Conservation (phyloP, 2,113 vertebrate genomes). For the Carollia perspicillata region DNA sequence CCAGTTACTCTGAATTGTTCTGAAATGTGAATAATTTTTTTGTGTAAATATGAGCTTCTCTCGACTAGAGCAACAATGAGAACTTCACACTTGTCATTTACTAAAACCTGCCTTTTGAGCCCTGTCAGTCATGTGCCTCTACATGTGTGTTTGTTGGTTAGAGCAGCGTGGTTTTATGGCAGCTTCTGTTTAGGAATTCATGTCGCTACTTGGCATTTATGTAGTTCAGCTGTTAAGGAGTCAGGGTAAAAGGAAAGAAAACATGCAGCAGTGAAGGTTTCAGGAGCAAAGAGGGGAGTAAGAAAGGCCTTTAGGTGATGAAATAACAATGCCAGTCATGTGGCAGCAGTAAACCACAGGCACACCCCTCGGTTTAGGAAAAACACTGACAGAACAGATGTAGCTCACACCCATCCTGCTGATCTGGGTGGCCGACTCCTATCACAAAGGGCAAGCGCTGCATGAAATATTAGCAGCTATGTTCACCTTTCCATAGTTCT, state of each 20-base stretch:
- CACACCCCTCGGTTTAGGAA: conserved; percentile 46
- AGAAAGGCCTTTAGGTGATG: conserved; percentile 59
- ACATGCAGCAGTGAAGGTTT: conserved; percentile 65
- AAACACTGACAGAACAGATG: conserved; percentile 57
- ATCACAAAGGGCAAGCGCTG: conserved; percentile 27
- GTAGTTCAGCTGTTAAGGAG: conserved; percentile 77
- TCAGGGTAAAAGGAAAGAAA: conserved; percentile 56
- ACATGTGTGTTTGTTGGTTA: conserved; percentile 49
- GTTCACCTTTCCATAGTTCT: conserved; percentile 23
- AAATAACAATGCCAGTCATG: conserved; percentile 66
- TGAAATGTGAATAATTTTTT: conserved; percentile 64
- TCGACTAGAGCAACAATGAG: conserved; percentile 55
- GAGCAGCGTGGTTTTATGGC: conserved; percentile 58
- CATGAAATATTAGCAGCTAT: not conserved
- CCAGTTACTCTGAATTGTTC: conserved; percentile 56
- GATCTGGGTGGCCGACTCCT: conserved; percentile 36
- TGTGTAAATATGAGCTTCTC: conserved; percentile 61
- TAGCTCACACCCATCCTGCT: not conserved
- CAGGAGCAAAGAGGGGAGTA: conserved; percentile 48
- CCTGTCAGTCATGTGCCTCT: conserved; percentile 71
- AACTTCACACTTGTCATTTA: conserved; percentile 74
- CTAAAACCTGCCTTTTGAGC: conserved; percentile 65
- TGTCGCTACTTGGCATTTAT: conserved; percentile 77
- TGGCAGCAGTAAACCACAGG: conserved; percentile 62
- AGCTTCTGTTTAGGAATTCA: conserved; percentile 75